Evolutionary conservation across 30 jellyfish, hydroid and myxozoan species (phyloP), one percentile per base, ranked within the genome.

Genomic region (Mastigias papua): DNA sequence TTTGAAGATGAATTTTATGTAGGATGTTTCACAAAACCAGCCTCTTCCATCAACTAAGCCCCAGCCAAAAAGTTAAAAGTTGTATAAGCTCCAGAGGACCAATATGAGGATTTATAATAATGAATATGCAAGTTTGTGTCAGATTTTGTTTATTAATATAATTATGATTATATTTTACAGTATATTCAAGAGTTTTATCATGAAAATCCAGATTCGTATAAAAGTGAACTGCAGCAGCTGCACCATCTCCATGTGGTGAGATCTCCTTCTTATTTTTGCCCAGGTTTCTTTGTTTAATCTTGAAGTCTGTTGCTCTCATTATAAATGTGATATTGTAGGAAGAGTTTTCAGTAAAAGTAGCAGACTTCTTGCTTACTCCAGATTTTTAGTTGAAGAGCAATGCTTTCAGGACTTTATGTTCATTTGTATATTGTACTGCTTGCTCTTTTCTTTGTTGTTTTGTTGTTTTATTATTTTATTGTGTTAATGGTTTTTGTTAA

Each of bases 121-220:
- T 4, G 54, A 42, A 42, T 4, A 42, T 42, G 7, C 54, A 8
- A 42, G 7, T 42, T 0, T 4, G 13, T 4, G 54, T 8, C 13
- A 42, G 54, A 42, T 42, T 42, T 42, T 42, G 13, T 8, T 42
- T 42, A 42, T 42, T 42, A 15, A 42, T 42, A 15, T 42, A 42
- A 42, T 42, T 42, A 42, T 42, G 54, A 15, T 16, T 46, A 3
- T n/a, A 21, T 69, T 26, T 73, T 67, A 26, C 78, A 93, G 98
- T 93, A 93, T 60, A 93, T 93, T 31, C 96, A 54, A 33, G 97
- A 93, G 9, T 89, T 75, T 73, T 93, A 93, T 65, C 96, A 93
- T 33, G 98, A 93, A 76, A 68, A 88, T 70, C 94, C 97, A 19
- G 88, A 88, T 28, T 48, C 88, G 6, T 93, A 93, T 60, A 86